These are phyloP conservation scores for Ramphastos sulfuratus DNA, from an alignment of 2,113 vertebrate species.

Conservation along the genomic window DNA sequence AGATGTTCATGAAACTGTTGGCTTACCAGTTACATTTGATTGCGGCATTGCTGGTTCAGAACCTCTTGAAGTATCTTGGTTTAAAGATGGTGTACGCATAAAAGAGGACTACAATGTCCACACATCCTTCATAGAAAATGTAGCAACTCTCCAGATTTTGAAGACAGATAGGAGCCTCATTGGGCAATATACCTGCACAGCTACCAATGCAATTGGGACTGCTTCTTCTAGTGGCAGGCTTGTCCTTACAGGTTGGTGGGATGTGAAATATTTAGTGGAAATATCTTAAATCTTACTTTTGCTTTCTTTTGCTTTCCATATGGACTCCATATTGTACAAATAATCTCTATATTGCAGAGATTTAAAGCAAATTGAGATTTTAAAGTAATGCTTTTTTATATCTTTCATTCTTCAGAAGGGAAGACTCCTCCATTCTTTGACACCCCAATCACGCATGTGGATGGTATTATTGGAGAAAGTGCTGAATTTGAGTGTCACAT, in stretches of 20 bases:
- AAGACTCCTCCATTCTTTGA: constrained; percentile 92
- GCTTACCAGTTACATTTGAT: constrained; percentile 86
- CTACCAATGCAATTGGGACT: constrained; percentile 91
- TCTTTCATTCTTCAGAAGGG: constrained; percentile 81
- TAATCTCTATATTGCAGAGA: neutral
- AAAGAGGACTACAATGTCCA: constrained; percentile 81
- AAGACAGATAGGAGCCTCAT: constrained; percentile 83
- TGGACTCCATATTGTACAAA: neutral
- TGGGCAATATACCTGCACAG: constrained; percentile 93
- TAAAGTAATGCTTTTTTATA: constrained; percentile 15
- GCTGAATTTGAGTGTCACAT: constrained; percentile 91
- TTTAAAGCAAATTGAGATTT: neutral
- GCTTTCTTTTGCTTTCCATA: neutral
- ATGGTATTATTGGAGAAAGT: constrained; percentile 86
- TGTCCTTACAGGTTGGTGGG: constrained; percentile 88
- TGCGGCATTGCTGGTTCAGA: constrained; percentile 91
- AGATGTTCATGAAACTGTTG: constrained; percentile 89
- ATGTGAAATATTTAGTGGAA: neutral
- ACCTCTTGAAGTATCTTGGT: constrained; percentile 91
- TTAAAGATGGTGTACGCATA: constrained; percentile 85
- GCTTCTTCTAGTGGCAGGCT: constrained; percentile 94
- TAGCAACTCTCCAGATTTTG: constrained; percentile 87
- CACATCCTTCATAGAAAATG: constrained; percentile 86
- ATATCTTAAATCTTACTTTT: neutral
- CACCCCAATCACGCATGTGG: constrained; percentile 80